Conservation (phyloP, 2,113 vertebrate species). For the Apaloderma vittatum region DNA sequence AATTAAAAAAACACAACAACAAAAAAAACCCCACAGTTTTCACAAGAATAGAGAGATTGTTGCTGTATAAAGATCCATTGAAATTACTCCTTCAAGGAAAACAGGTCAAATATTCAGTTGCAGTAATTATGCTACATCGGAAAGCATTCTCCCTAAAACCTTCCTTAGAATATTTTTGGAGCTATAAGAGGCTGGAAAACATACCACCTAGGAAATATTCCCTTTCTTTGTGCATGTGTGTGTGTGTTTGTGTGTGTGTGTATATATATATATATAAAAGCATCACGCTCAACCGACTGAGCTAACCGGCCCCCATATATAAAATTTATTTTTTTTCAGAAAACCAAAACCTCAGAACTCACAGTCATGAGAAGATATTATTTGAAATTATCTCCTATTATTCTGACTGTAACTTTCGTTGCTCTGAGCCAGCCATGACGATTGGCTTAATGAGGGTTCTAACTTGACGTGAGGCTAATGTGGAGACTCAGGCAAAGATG, state of each 20-base stretch:
- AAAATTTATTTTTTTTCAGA: background rate
- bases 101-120: background rate
- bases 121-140: conserved; percentile 2
- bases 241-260: background rate
- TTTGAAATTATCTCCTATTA: conserved; percentile 25
- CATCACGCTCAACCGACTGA: no score
- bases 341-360: conserved; percentile 20
- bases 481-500: background rate
- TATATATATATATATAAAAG: no score
- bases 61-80: background rate
- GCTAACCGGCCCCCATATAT: no score
- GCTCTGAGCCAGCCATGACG: background rate
- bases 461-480: background rate
- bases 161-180: conserved; percentile 43
- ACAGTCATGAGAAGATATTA: background rate
- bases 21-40: background rate
- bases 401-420: background rate
- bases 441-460: background rate
- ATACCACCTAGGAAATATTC: background rate
- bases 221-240: background rate
- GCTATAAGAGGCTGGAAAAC: background rate
- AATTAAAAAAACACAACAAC: background rate
- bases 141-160: conserved; percentile 36
- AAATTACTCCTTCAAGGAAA: conserved; percentile 43
- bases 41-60: background rate